Base-by-base conservation (phyloP, 2,888 invertebrate genomes). In the Drosophila fulvimacula region DNA sequence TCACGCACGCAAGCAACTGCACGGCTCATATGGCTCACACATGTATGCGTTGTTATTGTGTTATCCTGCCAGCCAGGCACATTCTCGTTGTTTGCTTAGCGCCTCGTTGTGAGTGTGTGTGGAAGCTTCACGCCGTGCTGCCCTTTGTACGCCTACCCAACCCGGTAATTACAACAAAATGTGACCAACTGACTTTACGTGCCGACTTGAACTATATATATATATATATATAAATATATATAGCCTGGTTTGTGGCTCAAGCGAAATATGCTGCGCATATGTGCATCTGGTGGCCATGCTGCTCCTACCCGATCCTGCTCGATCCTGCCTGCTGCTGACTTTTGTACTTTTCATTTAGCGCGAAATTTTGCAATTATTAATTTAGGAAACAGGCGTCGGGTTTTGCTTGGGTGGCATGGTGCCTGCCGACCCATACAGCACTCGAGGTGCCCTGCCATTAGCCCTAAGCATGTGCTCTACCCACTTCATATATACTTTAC, bases 281-380 rank as follows among this genome's bases (percentile, higher is more conserved):
- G 88, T 73, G 61, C 46, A 55, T 58, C 55, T 55, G 39, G 30
- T 44, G 30, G 27, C 30, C 55, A 55, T 64, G 49, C 53, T 49
- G 49, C 24, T 52, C 51, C 36, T 41, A 15, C 24, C n/a, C 17
- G 10, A 11, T 32, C n/a, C 53, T 44, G 19, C 15, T 10, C n/a
- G 13, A 11, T 42, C 39, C 64, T 69, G 74, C 52, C 60, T 19
- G 41, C 41, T 34, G 38, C 30, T 39, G 62, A 46, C 65, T 53
- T 19, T 41, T 58, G 39, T 32, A 24, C 32, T 57, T 66, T 79
- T 76, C 62, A 78, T 69, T 79, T 72, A 72, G 66, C 71, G 79
- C 79, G 67, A 83, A 82, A 79, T 81, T 58, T 81, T 70, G 87
- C 87, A 83, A 84, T 84, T 84, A 84, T 84, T 86, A 86, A 77